Base-by-base conservation (phyloP, 2,113 vertebrate species). In the Lathamus discolor region DNA sequence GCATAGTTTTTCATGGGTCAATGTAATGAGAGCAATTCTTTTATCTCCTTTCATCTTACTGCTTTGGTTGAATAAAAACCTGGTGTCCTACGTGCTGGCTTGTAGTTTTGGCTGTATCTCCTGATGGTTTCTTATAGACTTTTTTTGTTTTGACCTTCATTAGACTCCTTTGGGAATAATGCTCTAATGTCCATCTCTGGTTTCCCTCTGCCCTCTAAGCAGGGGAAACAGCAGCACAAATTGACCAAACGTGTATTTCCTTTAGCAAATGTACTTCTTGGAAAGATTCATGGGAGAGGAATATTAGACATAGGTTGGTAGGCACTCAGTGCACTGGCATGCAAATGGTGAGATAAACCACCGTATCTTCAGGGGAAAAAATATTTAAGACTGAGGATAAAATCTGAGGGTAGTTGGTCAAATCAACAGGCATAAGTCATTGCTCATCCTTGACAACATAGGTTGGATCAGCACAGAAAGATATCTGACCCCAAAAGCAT, bases 241-340 rank as follows among this genome's bases (percentile, higher is more conserved):
- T 28, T 74, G 41, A 74, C 24, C 14, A 46, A 49, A 48, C 0
- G 0, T 0, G 0, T 44, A n/a, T 31, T 27, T 72, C 15, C 17
- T 86, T 10, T 33, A 57, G 54, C 54, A 87, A 84, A 49, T 72
- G 8, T 4, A 16, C 0, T 8, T 52, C 24, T 62, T 70, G 57
- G 72, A 74, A 92, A 66, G 39, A 43, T 75, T 16, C 13, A 13
- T 0, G 2, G 73, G 37, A 54, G 68, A 67, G 16, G 28, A 37
- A 7, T 8, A 15, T n/a, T 46, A 81, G 73, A 20, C 8, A 8
- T 18, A 31, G 29, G 7, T 12, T 77, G 44, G 11, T 46, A 55
- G 35, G 25, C n/a, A 11, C 17, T 52, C 27, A 15, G 24, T 67
- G 28, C 46, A 22, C 10, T 81, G 68, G 28, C 31, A 44, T 49